A percentile compares a stretch with the other conserved stretches of the same genome.
These are phyloP conservation scores for Bombus cullumanus DNA, from an alignment of 1,140 invertebrate species.

Conservation along the genomic window DNA sequence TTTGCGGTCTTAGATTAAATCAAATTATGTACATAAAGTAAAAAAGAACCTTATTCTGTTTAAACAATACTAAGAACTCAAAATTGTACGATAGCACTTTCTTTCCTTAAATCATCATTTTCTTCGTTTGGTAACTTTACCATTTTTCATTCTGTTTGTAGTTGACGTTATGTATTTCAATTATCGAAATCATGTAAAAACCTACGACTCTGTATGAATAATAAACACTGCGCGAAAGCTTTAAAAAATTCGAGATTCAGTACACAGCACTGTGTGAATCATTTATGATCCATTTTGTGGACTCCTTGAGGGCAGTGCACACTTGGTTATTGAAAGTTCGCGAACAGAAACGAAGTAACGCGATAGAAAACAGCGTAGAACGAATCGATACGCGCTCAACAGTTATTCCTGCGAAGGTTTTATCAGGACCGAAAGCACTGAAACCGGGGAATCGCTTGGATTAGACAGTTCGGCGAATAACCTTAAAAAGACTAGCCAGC, in stretches of 20 bases:
- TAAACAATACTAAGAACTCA: too few relatives aligned
- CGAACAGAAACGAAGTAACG: background rate
- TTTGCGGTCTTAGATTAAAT: too few relatives aligned
- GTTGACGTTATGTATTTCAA: background rate
- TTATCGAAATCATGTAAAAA: background rate
- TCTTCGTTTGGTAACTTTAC: too few relatives aligned
- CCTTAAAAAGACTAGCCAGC: background rate
- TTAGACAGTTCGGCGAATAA: background rate
- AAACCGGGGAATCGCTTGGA: background rate
- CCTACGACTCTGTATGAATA: background rate
- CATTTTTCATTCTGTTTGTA: background rate
- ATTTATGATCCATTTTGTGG: conserved; percentile 16
- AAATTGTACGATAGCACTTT: background rate
- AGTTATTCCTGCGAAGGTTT: conserved; percentile 3
- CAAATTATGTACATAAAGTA: too few relatives aligned
- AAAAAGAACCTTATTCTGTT: too few relatives aligned
- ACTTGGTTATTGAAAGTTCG: conserved; percentile 1
- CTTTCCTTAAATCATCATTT: background rate
- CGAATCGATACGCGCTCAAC: conserved; percentile 7
- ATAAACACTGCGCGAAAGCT: background rate
- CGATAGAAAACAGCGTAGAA: background rate
- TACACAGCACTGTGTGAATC: background rate
- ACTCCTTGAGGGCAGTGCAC: background rate
- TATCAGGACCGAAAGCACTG: background rate
- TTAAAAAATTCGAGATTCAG: background rate